A percentile compares a stretch with the other conserved stretches of the same genome.
These are phyloP conservation scores for Sinonovacula constricta DNA, from an alignment of 1,140 invertebrate genomes.

Conservation along the genomic window DNA sequence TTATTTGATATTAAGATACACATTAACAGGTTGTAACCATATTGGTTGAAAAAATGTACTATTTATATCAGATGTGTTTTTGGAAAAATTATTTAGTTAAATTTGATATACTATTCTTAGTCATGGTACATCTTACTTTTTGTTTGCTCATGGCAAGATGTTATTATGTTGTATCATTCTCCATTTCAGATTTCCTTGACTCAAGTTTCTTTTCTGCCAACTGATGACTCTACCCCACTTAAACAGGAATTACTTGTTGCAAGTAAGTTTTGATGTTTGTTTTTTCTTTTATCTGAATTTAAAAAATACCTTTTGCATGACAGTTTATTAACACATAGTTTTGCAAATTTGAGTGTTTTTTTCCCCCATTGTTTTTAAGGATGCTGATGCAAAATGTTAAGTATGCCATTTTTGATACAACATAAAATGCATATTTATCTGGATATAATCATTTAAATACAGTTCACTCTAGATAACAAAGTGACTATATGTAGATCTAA, in stretches of 20 bases:
- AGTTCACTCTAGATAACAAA: not conserved
- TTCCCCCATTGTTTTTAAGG: not conserved
- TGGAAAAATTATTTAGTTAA: not conserved
- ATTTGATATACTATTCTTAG: not conserved
- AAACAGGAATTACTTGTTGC: slow-evolving; percentile 93
- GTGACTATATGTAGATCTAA: no score
- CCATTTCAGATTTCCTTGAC: slow-evolving; percentile 88
- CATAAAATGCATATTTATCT: not conserved
- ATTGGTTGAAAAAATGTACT: not conserved
- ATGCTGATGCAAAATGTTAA: not conserved
- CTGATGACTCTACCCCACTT: slow-evolving; percentile 86
- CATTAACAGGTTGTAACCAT: not conserved
- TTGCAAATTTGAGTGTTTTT: not conserved
- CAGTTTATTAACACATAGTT: no score
- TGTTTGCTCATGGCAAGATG: no score
- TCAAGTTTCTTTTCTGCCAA: slow-evolving; percentile 91
- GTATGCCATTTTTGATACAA: not conserved
- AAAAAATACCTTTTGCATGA: not conserved
- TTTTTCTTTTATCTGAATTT: not conserved
- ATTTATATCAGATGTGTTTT: not conserved
- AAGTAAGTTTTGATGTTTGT: slow-evolving; percentile 82
- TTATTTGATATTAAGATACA: not conserved
- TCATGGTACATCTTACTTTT: not conserved
- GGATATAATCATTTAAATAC: not conserved
- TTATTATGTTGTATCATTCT: no score